Evolutionary conservation across 2,797 vertebrate species (phyloP).

Genomic region (Melanotaenia boesemani): DNA sequence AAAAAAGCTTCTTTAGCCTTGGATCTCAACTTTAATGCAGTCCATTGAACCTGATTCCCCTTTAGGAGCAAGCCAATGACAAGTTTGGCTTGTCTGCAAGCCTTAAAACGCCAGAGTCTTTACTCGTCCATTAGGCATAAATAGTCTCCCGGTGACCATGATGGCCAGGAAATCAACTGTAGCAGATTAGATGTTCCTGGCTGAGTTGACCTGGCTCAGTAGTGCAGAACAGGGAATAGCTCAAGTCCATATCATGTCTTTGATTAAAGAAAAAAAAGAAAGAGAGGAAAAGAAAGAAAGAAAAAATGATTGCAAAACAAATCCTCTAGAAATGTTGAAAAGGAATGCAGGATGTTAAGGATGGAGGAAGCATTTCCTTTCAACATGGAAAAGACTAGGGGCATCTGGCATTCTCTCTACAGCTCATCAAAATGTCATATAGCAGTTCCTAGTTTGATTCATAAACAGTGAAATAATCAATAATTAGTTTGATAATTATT

Average conservation of each 20-base stretch:
- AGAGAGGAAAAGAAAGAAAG: not conserved
- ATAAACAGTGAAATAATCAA: not conserved
- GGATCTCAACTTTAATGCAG: constrained; percentile 31
- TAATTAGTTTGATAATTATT: not conserved
- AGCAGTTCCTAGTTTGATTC: not conserved
- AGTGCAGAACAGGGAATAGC: constrained; percentile 23
- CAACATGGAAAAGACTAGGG: not conserved
- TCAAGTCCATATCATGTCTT: constrained; percentile 2
- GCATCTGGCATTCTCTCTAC: not conserved
- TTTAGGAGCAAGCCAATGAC: constrained; percentile 49
- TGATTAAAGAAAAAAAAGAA: constrained; percentile 14
- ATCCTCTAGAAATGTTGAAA: not conserved
- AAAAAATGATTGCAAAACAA: not conserved
- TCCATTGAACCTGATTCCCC: constrained; percentile 53
- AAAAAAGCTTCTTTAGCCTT: constrained; percentile 28
- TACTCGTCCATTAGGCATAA: constrained; percentile 55
- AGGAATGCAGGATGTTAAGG: not conserved
- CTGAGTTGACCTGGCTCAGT: constrained; percentile 14
- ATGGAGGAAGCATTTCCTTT: not conserved
- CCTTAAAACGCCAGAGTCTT: constrained; percentile 50
- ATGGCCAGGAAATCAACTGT: constrained; percentile 54
- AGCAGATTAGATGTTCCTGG: constrained; percentile 44
- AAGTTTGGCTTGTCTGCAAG: constrained; percentile 65
- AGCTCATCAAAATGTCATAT: not conserved
- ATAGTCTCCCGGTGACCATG: constrained; percentile 44